Conservation (phyloP, 2,888 invertebrate genomes). For the Melanophora roralis region DNA sequence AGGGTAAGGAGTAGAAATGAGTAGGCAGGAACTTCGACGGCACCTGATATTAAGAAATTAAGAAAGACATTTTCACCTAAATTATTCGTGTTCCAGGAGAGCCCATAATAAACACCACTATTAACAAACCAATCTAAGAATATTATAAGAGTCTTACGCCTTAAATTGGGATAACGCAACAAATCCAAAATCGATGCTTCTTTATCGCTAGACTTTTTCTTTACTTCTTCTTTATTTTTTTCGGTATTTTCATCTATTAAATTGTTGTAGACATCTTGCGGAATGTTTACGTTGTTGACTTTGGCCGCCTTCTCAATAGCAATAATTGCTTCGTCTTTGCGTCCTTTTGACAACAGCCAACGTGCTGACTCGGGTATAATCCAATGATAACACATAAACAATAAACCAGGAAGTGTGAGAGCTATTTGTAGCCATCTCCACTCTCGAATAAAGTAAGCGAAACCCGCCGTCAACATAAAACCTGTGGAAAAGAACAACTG, state of each 20-base stretch:
- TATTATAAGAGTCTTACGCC: slow-evolving; percentile 82
- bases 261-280: slow-evolving; percentile 79
- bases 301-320: slow-evolving; percentile 82
- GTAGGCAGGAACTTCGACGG: slow-evolving; percentile 86
- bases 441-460: slow-evolving; percentile 83
- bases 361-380: slow-evolving; percentile 86
- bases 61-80: slow-evolving; percentile 85
- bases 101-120: slow-evolving; percentile 86
- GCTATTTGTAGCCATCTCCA: slow-evolving; percentile 85
- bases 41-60: slow-evolving; percentile 85
- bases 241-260: slow-evolving; percentile 78
- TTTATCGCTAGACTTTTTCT: slow-evolving; percentile 55
- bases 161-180: slow-evolving; percentile 81
- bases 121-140: slow-evolving; percentile 89
- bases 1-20: slow-evolving; percentile 81
- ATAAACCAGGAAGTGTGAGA: slow-evolving; percentile 82
- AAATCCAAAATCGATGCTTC: slow-evolving; percentile 80
- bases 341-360: slow-evolving; percentile 83
- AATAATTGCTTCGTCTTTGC: slow-evolving; percentile 81
- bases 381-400: slow-evolving; percentile 85
- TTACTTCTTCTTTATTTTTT: slow-evolving; percentile 70
- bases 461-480: slow-evolving; percentile 83
- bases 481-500: slow-evolving; percentile 87
- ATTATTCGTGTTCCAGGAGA: slow-evolving; percentile 86
- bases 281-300: slow-evolving; percentile 81